A percentile compares a stretch with the other conserved stretches of the same genome.
phyloP scores from a whole-genome alignment of 2,113 vertebrate genomes.

The Myotis yumanensis region DNA sequence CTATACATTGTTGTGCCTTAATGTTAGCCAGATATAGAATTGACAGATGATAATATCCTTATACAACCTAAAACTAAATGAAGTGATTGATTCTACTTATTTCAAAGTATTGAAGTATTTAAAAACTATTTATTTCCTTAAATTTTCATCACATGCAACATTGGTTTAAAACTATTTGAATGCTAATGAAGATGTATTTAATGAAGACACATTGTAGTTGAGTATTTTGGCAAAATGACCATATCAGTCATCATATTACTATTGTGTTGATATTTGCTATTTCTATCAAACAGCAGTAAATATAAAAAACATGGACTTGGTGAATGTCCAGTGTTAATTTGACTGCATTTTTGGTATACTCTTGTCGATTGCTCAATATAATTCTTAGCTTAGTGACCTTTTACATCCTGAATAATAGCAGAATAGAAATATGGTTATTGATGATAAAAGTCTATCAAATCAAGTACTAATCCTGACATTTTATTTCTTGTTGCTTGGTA shows the following conservation, averaged over 20 bases:
- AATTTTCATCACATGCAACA: slow-evolving; percentile 37
- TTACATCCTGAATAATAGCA: slow-evolving; percentile 75
- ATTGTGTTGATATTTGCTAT: slow-evolving; percentile 18
- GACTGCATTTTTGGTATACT: slow-evolving; percentile 13
- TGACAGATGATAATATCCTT: not conserved
- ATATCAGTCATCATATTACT: slow-evolving; percentile 11
- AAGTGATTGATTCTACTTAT: not conserved
- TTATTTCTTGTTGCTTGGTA: slow-evolving; percentile 90
- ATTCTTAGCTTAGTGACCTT: slow-evolving; percentile 72
- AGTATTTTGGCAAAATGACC: slow-evolving; percentile 40
- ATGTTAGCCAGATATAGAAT: not conserved
- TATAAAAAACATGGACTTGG: slow-evolving; percentile 41
- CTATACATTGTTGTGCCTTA: not conserved
- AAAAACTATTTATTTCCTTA: slow-evolving; percentile 26
- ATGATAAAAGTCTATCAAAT: slow-evolving; percentile 86
- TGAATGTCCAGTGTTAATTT: slow-evolving; percentile 57
- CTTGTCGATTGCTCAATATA: slow-evolving; percentile 71
- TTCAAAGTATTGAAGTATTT: slow-evolving; percentile 20
- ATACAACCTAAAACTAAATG: not conserved
- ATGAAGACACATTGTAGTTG: slow-evolving; percentile 20
- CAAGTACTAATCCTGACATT: slow-evolving; percentile 85
- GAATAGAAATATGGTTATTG: slow-evolving; percentile 75
- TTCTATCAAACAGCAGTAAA: slow-evolving; percentile 26
- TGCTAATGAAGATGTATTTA: slow-evolving; percentile 47
- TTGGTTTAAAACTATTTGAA: slow-evolving; percentile 33